A percentile compares a stretch with the other conserved stretches of the same genome.
Evolutionary conservation across 2,888 invertebrate genomes (phyloP).

Genomic region (Melanargia galathea): DNA sequence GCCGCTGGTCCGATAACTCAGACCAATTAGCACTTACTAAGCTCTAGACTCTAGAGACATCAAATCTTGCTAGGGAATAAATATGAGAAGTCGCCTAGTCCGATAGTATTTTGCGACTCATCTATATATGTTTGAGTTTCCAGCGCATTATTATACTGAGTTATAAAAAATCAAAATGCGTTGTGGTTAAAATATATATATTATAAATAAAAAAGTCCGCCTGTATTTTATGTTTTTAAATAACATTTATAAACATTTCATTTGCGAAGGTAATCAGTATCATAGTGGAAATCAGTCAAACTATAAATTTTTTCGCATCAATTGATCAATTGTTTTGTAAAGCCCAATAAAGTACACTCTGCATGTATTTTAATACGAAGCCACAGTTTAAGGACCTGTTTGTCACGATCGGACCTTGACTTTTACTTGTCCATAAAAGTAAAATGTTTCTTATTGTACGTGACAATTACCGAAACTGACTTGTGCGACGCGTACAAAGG

Average conservation of each 20-base stretch:
- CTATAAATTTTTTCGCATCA: not conserved
- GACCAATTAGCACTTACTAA: not conserved
- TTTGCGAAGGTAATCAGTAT: no score
- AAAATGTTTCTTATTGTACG: constrained; percentile 35
- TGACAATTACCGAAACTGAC: constrained; percentile 35
- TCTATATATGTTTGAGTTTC: no score
- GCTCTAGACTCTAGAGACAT: not conserved
- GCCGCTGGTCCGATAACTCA: no score
- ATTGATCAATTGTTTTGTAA: constrained; percentile 29
- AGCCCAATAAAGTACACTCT: constrained; percentile 11
- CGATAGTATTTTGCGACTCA: not conserved
- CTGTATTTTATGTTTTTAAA: no score
- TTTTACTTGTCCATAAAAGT: constrained; percentile 38
- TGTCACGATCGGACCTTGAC: constrained; percentile 38
- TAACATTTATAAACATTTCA: no score
- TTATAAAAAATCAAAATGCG: no score
- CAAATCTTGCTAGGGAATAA: not conserved
- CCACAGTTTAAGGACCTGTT: constrained; percentile 29
- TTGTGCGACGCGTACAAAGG: constrained; percentile 25
- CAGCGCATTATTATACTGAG: no score
- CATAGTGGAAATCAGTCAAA: not conserved
- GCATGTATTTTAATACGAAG: constrained; percentile 19
- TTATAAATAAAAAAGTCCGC: no score
- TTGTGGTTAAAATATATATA: no score
- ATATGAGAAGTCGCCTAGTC: not conserved